phyloP scores from a whole-genome alignment of 2,888 invertebrate genomes.

The Lithophane socia region DNA sequence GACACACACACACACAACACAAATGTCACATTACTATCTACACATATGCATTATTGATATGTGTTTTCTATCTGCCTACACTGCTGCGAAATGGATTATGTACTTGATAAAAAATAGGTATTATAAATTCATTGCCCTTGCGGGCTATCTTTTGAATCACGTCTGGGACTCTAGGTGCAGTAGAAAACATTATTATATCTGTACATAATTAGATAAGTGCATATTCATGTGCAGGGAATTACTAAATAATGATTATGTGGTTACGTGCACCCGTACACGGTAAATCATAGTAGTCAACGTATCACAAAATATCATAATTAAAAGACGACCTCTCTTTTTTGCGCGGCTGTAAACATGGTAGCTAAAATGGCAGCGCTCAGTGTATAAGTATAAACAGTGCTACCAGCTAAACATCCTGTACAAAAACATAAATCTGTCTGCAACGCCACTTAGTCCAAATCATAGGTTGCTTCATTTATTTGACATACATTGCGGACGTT shows the following conservation, averaged over 20 bases:
- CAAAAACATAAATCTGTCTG: conserved; percentile 45
- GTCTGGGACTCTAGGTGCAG: conserved; percentile 60
- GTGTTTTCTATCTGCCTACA: conserved; percentile 75
- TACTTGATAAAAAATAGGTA: conserved; percentile 80
- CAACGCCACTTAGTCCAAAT: conserved; percentile 34
- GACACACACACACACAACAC: conserved; percentile 77
- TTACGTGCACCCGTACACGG: not conserved
- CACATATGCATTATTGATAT: conserved; percentile 70
- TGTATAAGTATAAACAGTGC: conserved; percentile 5
- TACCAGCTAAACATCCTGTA: conserved; percentile 28
- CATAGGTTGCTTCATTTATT: conserved; percentile 57
- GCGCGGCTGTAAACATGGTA: not conserved
- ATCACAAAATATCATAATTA: conserved; percentile 11
- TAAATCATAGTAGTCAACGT: not conserved
- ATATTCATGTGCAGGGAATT: conserved; percentile 25
- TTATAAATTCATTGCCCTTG: conserved; percentile 86
- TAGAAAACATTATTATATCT: conserved; percentile 47
- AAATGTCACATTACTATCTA: conserved; percentile 72
- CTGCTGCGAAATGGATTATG: conserved; percentile 78
- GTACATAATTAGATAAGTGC: conserved; percentile 32
- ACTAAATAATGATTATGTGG: conserved; percentile 9
- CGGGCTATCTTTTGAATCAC: conserved; percentile 74
- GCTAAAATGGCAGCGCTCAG: not conserved
- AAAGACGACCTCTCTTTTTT: conserved; percentile 31
- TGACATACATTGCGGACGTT: conserved; percentile 59